Evolutionary conservation across 30 jellyfish, hydroid and myxozoan species (phyloP).

Genomic region (Cassiopea andromeda): DNA sequence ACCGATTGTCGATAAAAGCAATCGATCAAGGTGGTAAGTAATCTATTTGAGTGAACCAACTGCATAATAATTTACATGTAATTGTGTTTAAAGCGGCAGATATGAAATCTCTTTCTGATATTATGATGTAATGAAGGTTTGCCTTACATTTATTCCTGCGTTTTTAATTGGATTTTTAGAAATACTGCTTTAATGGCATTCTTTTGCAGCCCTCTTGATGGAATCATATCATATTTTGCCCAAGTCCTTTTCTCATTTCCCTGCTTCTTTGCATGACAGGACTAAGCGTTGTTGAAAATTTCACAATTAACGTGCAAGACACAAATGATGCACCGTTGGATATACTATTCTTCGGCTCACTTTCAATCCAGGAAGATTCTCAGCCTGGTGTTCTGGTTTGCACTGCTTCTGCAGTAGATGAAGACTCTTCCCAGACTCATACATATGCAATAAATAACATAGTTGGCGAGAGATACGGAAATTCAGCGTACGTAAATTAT

Average conservation of each 20-base stretch:
- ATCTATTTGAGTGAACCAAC: background rate
- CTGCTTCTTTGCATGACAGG: slow-evolving; percentile 47
- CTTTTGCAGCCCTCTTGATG: too few species aligned
- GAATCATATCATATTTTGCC: too few species aligned
- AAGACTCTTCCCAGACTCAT: slow-evolving; percentile 79
- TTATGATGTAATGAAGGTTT: too few species aligned
- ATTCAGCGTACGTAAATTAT: slow-evolving; percentile 31
- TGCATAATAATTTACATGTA: too few species aligned
- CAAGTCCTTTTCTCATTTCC: background rate
- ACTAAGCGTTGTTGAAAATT: slow-evolving; percentile 36
- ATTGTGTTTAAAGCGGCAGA: too few species aligned
- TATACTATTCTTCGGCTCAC: slow-evolving; percentile 47
- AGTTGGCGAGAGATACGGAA: slow-evolving; percentile 44
- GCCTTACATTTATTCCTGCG: too few species aligned
- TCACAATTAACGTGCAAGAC: slow-evolving; percentile 73
- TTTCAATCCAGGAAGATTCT: slow-evolving; percentile 64
- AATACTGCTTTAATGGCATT: too few species aligned
- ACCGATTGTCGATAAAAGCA: slow-evolving; percentile 44
- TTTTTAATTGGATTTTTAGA: too few species aligned
- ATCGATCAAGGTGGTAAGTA: slow-evolving; percentile 69
- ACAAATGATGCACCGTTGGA: slow-evolving; percentile 78
- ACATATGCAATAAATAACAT: slow-evolving; percentile 37
- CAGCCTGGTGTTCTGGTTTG: slow-evolving; percentile 67
- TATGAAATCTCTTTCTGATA: too few species aligned
- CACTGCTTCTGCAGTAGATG: slow-evolving; percentile 81